These are phyloP conservation scores for Drosophila falleni DNA, from an alignment of 2,888 invertebrate species.

Conservation along the genomic window DNA sequence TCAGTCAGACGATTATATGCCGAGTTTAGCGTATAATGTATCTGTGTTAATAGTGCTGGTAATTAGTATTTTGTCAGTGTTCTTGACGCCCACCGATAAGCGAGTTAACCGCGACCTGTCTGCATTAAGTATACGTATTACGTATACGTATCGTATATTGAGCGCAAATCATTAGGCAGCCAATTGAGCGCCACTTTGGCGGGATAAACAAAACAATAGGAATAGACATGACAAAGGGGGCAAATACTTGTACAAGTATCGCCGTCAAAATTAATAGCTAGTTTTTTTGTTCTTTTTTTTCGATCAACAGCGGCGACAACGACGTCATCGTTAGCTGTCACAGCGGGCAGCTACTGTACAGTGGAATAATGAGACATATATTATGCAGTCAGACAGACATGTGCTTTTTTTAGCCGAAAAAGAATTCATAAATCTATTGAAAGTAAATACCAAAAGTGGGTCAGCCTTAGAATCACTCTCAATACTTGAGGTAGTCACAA, in stretches of 20 bases:
- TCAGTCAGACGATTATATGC: slow-evolving; percentile 18
- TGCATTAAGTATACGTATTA: slow-evolving; percentile 62
- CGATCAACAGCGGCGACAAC: slow-evolving; percentile 25
- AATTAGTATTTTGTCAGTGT: slow-evolving; percentile 51
- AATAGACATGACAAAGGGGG: background rate
- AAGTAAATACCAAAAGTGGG: slow-evolving; percentile 71
- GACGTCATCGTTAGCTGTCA: slow-evolving; percentile 66
- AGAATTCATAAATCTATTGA: slow-evolving; percentile 69
- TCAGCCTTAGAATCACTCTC: slow-evolving; percentile 49
- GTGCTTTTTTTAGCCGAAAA: slow-evolving; percentile 41
- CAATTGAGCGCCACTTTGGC: slow-evolving; percentile 59
- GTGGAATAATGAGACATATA: slow-evolving; percentile 45
- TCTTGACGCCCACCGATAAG: slow-evolving; percentile 52
- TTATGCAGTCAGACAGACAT: slow-evolving; percentile 40
- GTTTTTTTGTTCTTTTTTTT: slow-evolving; percentile 32
- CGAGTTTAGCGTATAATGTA: slow-evolving; percentile 43
- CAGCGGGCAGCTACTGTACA: slow-evolving; percentile 57
- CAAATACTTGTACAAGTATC: slow-evolving; percentile 15
- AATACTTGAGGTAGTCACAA: slow-evolving; percentile 40
- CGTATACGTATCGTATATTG: slow-evolving; percentile 24
- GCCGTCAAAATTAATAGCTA: slow-evolving; percentile 66
- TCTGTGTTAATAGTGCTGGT: slow-evolving; percentile 48
- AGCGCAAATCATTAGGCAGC: slow-evolving; percentile 53
- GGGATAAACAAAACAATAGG: slow-evolving; percentile 56
- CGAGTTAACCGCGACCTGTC: slow-evolving; percentile 42